Base-by-base conservation (phyloP, 23 tunicate genomes). In the Clavelina lepadiformis region DNA sequence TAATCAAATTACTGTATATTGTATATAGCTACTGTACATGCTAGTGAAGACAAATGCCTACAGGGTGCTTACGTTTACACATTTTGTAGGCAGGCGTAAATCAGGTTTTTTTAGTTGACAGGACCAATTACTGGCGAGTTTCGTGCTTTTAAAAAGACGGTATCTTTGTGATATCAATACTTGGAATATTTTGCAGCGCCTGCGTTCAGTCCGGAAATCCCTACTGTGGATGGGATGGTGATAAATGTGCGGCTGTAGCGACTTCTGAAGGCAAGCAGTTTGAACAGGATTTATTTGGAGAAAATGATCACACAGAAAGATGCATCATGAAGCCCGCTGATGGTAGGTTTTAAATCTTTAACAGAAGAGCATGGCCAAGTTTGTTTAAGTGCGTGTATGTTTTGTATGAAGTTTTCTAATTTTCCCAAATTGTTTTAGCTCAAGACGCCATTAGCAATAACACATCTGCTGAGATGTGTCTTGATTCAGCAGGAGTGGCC, bases 131-230 rank as follows among this genome's bases (percentile, higher is more conserved):
- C n/a, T n/a, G n/a, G n/a, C n/a, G n/a, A n/a, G n/a, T n/a, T n/a
- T n/a, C n/a, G n/a, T n/a, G n/a, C n/a, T n/a, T 44, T 44, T 44
- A 44, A 44, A 44, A 44, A 44, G n/a, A n/a, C n/a, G n/a, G n/a
- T n/a, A n/a, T n/a, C n/a, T n/a, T n/a, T n/a, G n/a, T n/a, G n/a
- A n/a, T n/a, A n/a, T n/a, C n/a, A n/a, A n/a, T n/a, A n/a, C n/a
- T n/a, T n/a, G n/a, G n/a, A n/a, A 11, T 53, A 15, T 36, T 51
- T 5, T 61, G 68, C 56, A 86, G 95, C n/a, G 33, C 72, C 28
- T 86, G 95, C 38, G 37, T 65, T 4, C 35, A 51, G 13, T 86
- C 95, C 33, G 95, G 85, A 7, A 78, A 86, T 46, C 95, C 85
- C 0, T 78, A 64, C 65, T 86, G 95, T 46, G 81, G 75, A 30